Conservation (phyloP, 2,888 invertebrate genomes). For the Phortica okadai region DNA sequence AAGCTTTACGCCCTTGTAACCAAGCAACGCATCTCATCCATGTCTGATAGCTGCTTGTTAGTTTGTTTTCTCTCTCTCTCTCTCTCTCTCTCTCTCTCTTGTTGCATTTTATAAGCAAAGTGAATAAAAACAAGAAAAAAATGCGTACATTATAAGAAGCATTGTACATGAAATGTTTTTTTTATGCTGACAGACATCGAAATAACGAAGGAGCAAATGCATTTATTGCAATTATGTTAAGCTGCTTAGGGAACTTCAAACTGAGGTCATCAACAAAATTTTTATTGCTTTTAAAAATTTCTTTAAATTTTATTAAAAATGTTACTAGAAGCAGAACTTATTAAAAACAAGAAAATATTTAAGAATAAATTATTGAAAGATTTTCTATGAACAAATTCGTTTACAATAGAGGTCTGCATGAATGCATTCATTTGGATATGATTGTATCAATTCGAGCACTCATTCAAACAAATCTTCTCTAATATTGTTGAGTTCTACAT, state of each 20-base stretch:
- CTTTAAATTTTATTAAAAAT: no score
- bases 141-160: not conserved
- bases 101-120: not conserved
- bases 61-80: not conserved
- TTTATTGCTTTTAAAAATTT: not conserved
- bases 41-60: not conserved
- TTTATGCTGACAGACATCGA: constrained; percentile 29
- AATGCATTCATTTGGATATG: no score
- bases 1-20: constrained; percentile 18
- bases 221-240: constrained; percentile 27
- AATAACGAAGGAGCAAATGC: constrained; percentile 25
- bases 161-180: constrained; percentile 3
- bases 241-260: constrained; percentile 7
- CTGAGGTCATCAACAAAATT: not conserved
- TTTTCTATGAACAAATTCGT: no score
- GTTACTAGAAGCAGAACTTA: no score
- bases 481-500: no score
- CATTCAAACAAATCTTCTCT: no score
- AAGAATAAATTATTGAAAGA: no score
- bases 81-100: not conserved
- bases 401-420: no score
- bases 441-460: no score
- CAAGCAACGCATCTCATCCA: constrained; percentile 6
- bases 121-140: not conserved
- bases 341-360: no score